These are phyloP conservation scores for Tenthredo scrophulariae DNA, from an alignment of 2,888 invertebrate genomes.

Conservation along the genomic window DNA sequence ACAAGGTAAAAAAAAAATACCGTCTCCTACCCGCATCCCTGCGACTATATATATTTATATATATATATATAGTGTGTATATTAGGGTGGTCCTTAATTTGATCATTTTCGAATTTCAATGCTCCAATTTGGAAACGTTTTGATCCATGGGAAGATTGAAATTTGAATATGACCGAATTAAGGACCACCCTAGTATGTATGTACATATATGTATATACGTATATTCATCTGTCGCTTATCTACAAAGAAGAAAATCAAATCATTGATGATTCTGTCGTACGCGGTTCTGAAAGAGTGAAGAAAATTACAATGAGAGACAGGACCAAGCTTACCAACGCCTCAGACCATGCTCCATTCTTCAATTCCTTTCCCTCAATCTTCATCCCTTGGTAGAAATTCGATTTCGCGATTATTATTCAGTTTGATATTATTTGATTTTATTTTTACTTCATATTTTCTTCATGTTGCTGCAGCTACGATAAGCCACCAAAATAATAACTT, in stretches of 20 bases:
- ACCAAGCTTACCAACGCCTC: slow-evolving; percentile 74
- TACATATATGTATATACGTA: background rate
- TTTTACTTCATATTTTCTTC: background rate
- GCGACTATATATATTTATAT: background rate
- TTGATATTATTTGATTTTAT: background rate
- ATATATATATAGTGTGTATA: no score
- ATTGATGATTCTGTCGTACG: background rate
- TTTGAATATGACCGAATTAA: no score
- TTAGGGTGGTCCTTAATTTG: no score
- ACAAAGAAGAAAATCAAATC: background rate
- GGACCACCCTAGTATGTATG: no score
- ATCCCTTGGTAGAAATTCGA: slow-evolving; percentile 39
- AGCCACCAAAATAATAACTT: background rate
- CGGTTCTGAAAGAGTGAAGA: background rate
- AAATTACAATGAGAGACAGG: slow-evolving; percentile 65
- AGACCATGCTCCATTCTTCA: slow-evolving; percentile 54
- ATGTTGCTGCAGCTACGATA: background rate
- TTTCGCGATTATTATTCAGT: background rate
- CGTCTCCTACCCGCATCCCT: background rate
- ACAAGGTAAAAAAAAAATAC: slow-evolving; percentile 83
- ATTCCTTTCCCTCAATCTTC: slow-evolving; percentile 43
- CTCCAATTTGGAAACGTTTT: no score
- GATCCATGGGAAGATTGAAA: no score
- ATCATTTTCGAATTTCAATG: no score
- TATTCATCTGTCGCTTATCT: background rate